A percentile compares a stretch with the other conserved stretches of the same genome.
phyloP scores from a whole-genome alignment of 2,888 invertebrate genomes.

The Scaptomyza parva region DNA sequence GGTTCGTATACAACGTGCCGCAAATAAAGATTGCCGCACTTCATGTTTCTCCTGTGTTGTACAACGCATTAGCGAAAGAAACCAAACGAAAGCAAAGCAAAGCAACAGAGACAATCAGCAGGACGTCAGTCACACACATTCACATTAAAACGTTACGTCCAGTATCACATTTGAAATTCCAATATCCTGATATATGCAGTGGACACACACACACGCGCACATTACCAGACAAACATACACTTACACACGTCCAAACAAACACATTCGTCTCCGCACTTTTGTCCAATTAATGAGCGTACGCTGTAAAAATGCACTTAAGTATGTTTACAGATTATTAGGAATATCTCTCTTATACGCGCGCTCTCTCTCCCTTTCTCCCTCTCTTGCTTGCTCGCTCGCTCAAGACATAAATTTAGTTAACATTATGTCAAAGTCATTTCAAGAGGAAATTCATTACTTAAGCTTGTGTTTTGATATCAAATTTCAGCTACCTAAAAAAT shows the following conservation, averaged over 20 bases:
- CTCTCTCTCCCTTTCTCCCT: background rate
- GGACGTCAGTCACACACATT: conserved; percentile 32
- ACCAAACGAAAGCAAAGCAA: conserved; percentile 20
- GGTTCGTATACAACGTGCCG: conserved; percentile 55
- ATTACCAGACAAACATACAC: background rate
- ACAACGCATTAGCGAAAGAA: conserved; percentile 55
- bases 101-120: conserved; percentile 42
- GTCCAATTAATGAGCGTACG: conserved; percentile 47
- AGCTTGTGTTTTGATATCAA: conserved; percentile 19
- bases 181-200: conserved; percentile 54
- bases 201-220: conserved; percentile 30
- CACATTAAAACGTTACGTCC: conserved; percentile 50
- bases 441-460: background rate
- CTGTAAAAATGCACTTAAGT: conserved; percentile 43
- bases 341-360: conserved; percentile 1
- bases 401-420: too few relatives aligned
- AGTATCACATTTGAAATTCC: conserved; percentile 58
- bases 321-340: conserved; percentile 53
- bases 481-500: background rate
- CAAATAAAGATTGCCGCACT: conserved; percentile 59
- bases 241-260: conserved; percentile 10
- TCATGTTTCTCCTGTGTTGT: conserved; percentile 17
- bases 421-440: conserved; percentile 4
- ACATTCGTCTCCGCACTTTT: conserved; percentile 21
- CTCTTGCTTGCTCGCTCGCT: too few relatives aligned